Evolutionary conservation across 2,113 vertebrate species (phyloP).

Genomic region (Halcyon malimbica): DNA sequence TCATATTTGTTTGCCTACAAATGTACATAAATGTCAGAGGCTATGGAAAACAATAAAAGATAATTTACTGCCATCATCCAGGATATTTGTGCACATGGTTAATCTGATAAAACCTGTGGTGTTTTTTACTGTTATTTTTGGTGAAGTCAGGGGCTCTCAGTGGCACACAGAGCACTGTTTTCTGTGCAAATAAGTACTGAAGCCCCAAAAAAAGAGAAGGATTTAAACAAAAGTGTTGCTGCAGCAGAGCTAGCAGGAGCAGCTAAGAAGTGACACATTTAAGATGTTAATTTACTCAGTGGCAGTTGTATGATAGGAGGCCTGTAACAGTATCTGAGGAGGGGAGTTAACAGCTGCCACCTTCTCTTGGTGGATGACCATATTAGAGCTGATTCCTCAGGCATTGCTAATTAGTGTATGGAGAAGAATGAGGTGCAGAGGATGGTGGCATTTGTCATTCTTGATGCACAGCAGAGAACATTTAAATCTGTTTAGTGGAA

Average conservation of each 20-base stretch:
- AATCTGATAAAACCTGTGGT: not conserved
- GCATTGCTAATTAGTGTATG: not conserved
- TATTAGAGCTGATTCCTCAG: slow-evolving; percentile 12
- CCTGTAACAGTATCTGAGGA: not conserved
- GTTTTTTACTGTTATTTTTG: not conserved
- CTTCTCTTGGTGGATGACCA: not conserved
- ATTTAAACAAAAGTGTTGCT: not conserved
- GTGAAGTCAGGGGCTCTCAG: not conserved
- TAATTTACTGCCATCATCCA: not conserved
- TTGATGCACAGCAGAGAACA: not conserved
- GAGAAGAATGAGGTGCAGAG: not conserved
- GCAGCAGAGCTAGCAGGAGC: not conserved
- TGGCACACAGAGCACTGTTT: not conserved
- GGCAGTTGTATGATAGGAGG: not conserved
- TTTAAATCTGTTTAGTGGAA: not conserved
- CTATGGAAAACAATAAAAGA: not conserved
- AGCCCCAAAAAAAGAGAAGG: not conserved
- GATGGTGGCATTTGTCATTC: not conserved
- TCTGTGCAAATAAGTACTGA: not conserved
- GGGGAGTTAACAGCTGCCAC: slow-evolving; percentile 15
- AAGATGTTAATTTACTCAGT: slow-evolving; percentile 2
- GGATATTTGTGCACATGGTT: not conserved
- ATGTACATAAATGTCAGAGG: not conserved
- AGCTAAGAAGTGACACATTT: not conserved
- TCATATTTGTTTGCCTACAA: not conserved